Percentiles rank a stretch among this genome's conserved stretches.
Conservation (phyloP, 2,888 invertebrate species). For the Drosophila atripex region DNA sequence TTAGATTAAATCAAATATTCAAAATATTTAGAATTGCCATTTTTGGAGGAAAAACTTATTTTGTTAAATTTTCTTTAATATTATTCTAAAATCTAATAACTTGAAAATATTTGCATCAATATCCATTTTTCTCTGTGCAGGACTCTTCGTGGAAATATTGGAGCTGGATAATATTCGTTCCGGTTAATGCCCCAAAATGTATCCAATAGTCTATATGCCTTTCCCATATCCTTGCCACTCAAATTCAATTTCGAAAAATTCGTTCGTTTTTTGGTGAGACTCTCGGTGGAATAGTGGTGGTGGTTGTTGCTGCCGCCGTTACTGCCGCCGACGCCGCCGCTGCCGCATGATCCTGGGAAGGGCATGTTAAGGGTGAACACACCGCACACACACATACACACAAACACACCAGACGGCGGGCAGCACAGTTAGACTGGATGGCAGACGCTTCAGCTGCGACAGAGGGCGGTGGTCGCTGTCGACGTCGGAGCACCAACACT, state of each 20-base stretch:
- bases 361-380: constrained; percentile 62
- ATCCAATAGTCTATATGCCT: constrained; percentile 22
- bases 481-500: constrained; percentile 30
- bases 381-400: constrained; percentile 24
- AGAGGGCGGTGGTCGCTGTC: constrained; percentile 74
- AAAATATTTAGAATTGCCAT: too few species aligned
- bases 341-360: constrained; percentile 39
- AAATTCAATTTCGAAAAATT: constrained; percentile 41
- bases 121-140: constrained; percentile 5
- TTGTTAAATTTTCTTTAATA: background rate
- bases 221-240: constrained; percentile 13
- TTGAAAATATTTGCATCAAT: background rate
- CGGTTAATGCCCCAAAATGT: constrained; percentile 12
- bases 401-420: constrained; percentile 53
- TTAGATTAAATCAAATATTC: too few species aligned
- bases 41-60: background rate
- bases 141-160: background rate
- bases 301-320: constrained; percentile 34
- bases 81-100: too few species aligned
- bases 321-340: background rate
- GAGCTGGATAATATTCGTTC: constrained; percentile 5
- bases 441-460: constrained; percentile 69
- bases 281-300: constrained; percentile 18
- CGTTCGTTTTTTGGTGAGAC: constrained; percentile 18
- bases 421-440: constrained; percentile 71